These are phyloP conservation scores for Rhysida immarginata DNA, from an alignment of 1,140 invertebrate species.

Conservation along the genomic window DNA sequence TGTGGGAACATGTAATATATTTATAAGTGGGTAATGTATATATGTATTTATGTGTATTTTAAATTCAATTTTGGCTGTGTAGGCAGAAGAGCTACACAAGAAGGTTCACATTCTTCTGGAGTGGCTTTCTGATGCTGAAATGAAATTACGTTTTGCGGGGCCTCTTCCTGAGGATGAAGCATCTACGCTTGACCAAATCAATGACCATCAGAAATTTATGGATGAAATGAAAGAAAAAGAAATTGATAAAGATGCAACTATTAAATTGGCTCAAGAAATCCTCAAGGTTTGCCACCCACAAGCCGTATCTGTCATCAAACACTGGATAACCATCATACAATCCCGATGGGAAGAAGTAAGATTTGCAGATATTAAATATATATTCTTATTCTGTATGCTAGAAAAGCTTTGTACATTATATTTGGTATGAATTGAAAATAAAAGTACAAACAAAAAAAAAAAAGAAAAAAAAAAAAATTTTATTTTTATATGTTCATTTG, in stretches of 20 bases:
- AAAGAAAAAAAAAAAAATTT: too few relatives aligned
- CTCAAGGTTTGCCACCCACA: conserved; percentile 85
- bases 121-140: conserved; percentile 91
- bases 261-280: conserved; percentile 73
- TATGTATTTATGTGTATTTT: too few relatives aligned
- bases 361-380: too few relatives aligned
- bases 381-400: too few relatives aligned
- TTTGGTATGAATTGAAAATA: too few relatives aligned
- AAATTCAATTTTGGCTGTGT: conserved; percentile 13
- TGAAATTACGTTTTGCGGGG: conserved; percentile 69
- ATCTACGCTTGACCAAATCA: conserved; percentile 63
- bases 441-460: too few relatives aligned
- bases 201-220: conserved; percentile 76
- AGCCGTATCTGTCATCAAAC: conserved; percentile 82
- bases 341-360: conserved; percentile 84
- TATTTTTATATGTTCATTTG: too few relatives aligned
- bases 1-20: too few relatives aligned
- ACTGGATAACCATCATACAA: conserved; percentile 94
- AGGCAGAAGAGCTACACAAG: conserved; percentile 84
- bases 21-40: too few relatives aligned
- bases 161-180: conserved; percentile 79
- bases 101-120: conserved; percentile 83
- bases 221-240: conserved; percentile 69
- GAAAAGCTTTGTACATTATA: too few relatives aligned
- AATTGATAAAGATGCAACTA: conserved; percentile 67